Evolutionary conservation across 2,113 vertebrate species (phyloP).

Genomic region (Merops nubicus): DNA sequence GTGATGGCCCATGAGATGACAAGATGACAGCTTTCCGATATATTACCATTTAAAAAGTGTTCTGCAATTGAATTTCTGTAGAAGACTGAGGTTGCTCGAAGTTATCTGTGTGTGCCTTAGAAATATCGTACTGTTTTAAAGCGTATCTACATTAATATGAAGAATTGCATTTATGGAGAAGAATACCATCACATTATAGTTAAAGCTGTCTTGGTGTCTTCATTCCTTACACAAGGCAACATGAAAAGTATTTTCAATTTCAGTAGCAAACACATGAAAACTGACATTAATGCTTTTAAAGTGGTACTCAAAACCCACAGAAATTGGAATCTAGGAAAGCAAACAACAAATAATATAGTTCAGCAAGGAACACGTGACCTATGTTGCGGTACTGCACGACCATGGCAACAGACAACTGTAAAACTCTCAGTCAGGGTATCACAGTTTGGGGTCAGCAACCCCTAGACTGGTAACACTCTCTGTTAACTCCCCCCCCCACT

Average conservation of each 20-base stretch:
- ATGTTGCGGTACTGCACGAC: not conserved
- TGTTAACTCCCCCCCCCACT: no score
- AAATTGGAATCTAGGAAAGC: not conserved
- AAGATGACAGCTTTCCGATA: not conserved
- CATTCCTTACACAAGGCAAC: not conserved
- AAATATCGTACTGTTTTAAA: not conserved
- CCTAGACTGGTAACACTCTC: no score
- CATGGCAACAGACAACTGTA: not conserved
- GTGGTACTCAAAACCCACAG: not conserved
- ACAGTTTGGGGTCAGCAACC: no score
- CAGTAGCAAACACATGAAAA: not conserved
- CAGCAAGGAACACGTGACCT: not conserved
- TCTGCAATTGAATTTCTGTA: not conserved
- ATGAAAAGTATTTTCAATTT: not conserved
- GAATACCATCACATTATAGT: not conserved
- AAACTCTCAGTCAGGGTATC: accelerated
- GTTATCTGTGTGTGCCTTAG: not conserved
- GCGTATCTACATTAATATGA: not conserved
- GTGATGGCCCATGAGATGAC: not conserved
- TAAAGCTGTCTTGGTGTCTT: not conserved
- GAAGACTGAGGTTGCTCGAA: not conserved
- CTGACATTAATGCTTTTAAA: not conserved
- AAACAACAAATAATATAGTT: not conserved
- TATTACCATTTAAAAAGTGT: not conserved
- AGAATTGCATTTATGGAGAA: not conserved